Percentiles rank a stretch among this genome's conserved stretches.
Evolutionary conservation across 2,888 invertebrate species (phyloP).

Genomic region (Monopis laevigella): DNA sequence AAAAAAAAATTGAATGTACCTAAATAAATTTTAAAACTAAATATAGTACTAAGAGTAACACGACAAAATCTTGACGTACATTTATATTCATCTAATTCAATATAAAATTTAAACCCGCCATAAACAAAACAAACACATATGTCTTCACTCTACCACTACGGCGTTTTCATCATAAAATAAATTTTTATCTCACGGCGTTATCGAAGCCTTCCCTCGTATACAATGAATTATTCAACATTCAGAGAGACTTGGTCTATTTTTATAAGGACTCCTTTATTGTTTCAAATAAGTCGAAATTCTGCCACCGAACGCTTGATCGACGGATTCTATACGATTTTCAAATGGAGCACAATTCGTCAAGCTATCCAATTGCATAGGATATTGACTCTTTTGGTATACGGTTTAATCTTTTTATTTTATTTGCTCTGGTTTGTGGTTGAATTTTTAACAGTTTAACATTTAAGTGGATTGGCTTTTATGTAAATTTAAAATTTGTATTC

Average conservation of each 20-base stretch:
- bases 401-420: no score
- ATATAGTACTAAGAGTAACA: no score
- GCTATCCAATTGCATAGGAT: slow-evolving; percentile 2
- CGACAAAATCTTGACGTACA: no score
- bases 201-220: slow-evolving; percentile 15
- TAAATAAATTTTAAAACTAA: no score
- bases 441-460: no score
- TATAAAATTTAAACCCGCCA: no score
- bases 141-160: slow-evolving; percentile 9
- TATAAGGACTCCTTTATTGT: slow-evolving; percentile 21
- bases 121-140: slow-evolving; percentile 6
- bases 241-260: slow-evolving; percentile 18
- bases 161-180: slow-evolving; percentile 11
- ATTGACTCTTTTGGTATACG: slow-evolving; percentile 4
- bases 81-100: no score
- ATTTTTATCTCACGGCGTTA: slow-evolving; percentile 14
- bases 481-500: no score
- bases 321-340: slow-evolving; percentile 8
- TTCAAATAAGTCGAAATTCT: slow-evolving; percentile 17
- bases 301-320: slow-evolving; percentile 3
- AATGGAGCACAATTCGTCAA: slow-evolving; percentile 6
- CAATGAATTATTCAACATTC: slow-evolving; percentile 24
- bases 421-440: no score
- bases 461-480: no score
- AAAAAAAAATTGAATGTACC: no score